These are phyloP conservation scores for Microctonus brassicae DNA, from an alignment of 2,888 invertebrate species.

Conservation along the genomic window DNA sequence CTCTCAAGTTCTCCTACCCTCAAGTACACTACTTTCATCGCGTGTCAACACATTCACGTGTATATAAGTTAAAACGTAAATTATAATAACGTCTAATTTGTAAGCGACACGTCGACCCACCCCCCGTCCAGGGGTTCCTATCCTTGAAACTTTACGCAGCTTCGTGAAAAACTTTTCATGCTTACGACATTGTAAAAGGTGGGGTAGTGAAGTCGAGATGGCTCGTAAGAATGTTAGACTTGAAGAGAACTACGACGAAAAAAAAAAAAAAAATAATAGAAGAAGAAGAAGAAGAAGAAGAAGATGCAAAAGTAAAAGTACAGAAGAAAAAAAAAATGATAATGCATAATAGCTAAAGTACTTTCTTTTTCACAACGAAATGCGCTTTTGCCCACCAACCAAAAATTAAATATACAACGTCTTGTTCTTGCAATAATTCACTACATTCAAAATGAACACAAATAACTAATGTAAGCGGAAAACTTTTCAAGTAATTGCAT, in stretches of 20 bases:
- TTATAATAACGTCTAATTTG: conserved; percentile 61
- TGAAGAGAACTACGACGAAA: background rate
- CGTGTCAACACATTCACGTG: background rate
- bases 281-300: background rate
- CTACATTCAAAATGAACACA: conserved; percentile 3
- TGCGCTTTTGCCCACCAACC: background rate
- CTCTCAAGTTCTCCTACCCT: background rate
- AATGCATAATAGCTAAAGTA: background rate
- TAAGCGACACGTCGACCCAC: conserved; percentile 46
- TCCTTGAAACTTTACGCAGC: conserved; percentile 17
- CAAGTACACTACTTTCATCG: background rate
- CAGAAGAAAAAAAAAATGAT: background rate
- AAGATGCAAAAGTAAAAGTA: background rate
- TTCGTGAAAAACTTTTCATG: conserved; percentile 48
- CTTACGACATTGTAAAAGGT: background rate
- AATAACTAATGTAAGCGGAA: background rate
- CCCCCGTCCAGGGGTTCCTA: background rate
- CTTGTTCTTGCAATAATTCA: conserved; percentile 10
- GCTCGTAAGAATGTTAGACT: background rate
- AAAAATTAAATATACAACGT: conserved; percentile 26
- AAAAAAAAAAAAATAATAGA: too few species aligned
- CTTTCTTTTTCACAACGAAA: conserved; percentile 2
- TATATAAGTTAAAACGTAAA: conserved; percentile 59
- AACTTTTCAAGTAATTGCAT: conserved; percentile 22
- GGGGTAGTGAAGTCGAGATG: background rate